These are phyloP conservation scores for Halictus ligatus DNA, from an alignment of 2,888 invertebrate species.

Conservation along the genomic window DNA sequence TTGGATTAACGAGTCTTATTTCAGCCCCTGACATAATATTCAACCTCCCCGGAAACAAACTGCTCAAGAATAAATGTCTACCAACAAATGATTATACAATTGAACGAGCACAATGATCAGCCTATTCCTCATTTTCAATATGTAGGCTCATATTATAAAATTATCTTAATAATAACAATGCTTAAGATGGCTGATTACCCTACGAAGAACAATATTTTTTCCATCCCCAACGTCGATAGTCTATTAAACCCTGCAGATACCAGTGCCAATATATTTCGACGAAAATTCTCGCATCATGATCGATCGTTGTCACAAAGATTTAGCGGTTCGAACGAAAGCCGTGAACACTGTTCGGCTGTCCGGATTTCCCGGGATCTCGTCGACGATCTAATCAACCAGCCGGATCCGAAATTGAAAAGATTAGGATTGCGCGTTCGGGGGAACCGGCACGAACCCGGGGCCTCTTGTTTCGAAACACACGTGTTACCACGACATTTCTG, in stretches of 20 bases:
- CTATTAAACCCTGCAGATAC: neutral
- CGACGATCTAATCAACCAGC: neutral
- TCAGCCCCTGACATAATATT: too few species aligned
- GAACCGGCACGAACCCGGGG: neutral
- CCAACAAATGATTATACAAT: neutral
- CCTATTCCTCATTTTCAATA: neutral
- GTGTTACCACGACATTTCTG: constrained; percentile 17
- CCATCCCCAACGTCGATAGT: neutral
- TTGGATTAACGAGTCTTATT: too few species aligned
- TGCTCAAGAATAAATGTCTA: neutral
- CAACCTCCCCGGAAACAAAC: too few species aligned
- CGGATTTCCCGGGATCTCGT: neutral
- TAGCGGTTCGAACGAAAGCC: neutral
- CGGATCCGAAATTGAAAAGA: neutral
- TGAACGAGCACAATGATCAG: too few species aligned
- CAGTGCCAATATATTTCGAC: neutral
- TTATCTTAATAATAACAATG: too few species aligned
- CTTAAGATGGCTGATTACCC: neutral
- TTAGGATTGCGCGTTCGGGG: neutral
- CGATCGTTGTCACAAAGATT: neutral
- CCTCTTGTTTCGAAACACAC: neutral
- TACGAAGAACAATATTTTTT: neutral
- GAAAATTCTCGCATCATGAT: neutral
- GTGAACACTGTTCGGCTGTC: neutral
- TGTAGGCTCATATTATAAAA: too few species aligned